phyloP scores from a whole-genome alignment of 2,113 vertebrate genomes.

The Trochalopteron elliotii region DNA sequence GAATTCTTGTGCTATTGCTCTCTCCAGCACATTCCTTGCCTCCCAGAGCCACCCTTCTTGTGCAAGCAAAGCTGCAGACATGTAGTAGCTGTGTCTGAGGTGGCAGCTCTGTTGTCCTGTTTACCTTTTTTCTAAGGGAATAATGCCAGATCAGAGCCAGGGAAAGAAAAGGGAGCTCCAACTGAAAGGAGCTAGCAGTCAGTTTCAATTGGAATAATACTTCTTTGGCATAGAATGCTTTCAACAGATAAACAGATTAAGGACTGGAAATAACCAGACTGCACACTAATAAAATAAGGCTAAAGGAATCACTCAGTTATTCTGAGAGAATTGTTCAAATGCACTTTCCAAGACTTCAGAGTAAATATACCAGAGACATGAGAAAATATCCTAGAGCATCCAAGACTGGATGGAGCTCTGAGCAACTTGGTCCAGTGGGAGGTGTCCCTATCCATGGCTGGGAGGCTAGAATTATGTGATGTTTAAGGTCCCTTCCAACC shows the following conservation, averaged over 20 bases:
- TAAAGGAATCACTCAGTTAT: background rate
- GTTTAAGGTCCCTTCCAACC: background rate
- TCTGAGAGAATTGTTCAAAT: background rate
- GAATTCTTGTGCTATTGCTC: background rate
- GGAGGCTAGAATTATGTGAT: background rate
- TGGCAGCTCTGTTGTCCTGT: background rate
- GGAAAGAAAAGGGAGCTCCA: background rate
- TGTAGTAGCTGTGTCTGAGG: background rate
- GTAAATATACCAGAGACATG: background rate
- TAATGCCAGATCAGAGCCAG: background rate
- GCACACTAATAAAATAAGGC: background rate
- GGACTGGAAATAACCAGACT: background rate
- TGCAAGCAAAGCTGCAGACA: rapidly evolving
- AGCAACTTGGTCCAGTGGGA: background rate
- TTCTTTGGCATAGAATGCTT: background rate
- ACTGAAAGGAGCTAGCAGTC: background rate
- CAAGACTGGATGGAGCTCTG: background rate
- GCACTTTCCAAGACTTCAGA: background rate
- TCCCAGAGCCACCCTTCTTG: background rate
- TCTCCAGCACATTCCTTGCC: background rate
- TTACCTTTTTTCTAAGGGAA: background rate
- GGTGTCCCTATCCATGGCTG: background rate
- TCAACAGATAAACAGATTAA: background rate
- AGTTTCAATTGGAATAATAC: background rate
- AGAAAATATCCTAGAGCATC: background rate